Evolutionary conservation across 2,888 invertebrate species (phyloP), one percentile per base, ranked within the genome.

Genomic region (Cristatella mucedo): DNA sequence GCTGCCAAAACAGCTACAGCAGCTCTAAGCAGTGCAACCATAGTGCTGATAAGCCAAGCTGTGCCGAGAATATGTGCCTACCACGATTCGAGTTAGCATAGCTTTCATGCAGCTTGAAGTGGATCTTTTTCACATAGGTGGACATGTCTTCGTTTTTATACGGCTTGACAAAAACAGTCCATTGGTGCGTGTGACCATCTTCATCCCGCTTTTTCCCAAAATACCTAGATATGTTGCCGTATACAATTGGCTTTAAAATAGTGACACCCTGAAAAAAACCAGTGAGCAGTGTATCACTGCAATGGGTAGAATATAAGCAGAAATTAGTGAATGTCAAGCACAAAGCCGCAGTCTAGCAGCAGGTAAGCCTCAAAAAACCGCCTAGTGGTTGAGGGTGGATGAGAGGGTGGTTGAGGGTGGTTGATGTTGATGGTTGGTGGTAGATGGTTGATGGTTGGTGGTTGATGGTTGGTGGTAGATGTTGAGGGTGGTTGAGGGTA

Each of bases 151-250:
- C 71, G 51, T 71, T 68, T 20, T 75, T 73, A 57, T 82, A 93
- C 0, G 95, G 87, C 59, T 87, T 89, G 0, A 93, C 76, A 54
- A 91, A 95, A 0, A 93, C 86, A 1, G 86, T 93, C 97, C 97
- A 97, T 53, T 87, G 82, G 71, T 97, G 97, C 0, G 97, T 97
- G 60, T 97, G 95, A 0, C 91, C 91, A 67, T 95, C 91, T 59
- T 89, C 87, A 59, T 91, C 89, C 2, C 91, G 74, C 63, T 91
- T 93, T 59, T 87, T 85, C 0, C 91, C 91, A 68, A 95, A 91
- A 57, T 86, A 87, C 42, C 85, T 74, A 0, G 97, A 89, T 42
- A 86, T 74, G 61, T 95, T 97, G 1, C 97, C 97, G 62, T 89
- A 93, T 1, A 97, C 80, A 53, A 97, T 80, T 1, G 91, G 86